These are phyloP conservation scores for Leptocoma aspasia DNA, from an alignment of 2,113 vertebrate genomes.

Conservation along the genomic window DNA sequence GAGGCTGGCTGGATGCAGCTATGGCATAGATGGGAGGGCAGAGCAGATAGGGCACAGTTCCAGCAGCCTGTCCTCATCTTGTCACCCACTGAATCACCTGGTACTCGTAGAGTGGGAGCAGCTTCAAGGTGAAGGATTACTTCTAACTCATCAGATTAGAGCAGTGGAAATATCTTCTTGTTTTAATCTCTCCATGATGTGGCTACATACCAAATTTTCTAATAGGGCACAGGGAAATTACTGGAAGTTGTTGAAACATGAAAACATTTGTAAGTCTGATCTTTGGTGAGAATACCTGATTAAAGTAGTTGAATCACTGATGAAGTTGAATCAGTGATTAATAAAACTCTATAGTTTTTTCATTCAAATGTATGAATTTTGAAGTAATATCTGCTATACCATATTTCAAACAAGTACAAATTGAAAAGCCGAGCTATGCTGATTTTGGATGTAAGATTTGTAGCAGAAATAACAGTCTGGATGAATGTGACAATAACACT, in stretches of 20 bases:
- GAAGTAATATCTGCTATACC: not conserved
- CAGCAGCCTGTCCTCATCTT: not conserved
- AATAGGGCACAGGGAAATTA: not conserved
- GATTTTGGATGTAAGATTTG: not conserved
- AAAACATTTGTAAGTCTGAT: not conserved
- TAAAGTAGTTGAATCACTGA: not conserved
- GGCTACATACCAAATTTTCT: not conserved
- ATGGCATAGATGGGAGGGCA: not conserved
- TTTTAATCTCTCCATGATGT: not conserved
- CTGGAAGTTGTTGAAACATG: not conserved
- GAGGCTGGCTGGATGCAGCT: not conserved
- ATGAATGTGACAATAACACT: not conserved
- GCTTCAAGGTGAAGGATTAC: not conserved
- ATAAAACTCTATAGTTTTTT: not conserved
- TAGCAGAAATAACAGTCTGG: not conserved
- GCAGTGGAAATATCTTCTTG: not conserved
- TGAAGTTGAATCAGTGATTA: not conserved
- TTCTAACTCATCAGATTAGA: not conserved
- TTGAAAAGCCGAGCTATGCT: not conserved
- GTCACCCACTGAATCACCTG: not conserved
- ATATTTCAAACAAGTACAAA: not conserved
- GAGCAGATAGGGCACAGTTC: not conserved
- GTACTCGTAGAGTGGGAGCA: rapidly evolving
- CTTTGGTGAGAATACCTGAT: not conserved
- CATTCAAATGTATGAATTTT: not conserved